These are phyloP conservation scores for Dasyurus viverrinus DNA, from an alignment of 2,113 vertebrate genomes.

Conservation along the genomic window DNA sequence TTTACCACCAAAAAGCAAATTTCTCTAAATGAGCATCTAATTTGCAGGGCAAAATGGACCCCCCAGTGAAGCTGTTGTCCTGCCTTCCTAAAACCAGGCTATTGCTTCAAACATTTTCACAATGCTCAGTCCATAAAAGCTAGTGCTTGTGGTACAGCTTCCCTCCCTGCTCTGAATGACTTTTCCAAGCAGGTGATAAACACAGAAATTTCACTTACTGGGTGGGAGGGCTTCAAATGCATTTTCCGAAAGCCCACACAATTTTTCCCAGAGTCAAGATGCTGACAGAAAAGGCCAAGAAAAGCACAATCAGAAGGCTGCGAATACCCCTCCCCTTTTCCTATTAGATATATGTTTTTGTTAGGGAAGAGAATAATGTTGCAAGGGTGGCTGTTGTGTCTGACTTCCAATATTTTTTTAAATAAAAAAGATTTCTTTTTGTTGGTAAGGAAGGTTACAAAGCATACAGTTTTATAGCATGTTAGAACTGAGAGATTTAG, in stretches of 20 bases:
- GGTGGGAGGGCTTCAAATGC: neutral
- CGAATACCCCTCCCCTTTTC: too few relatives aligned
- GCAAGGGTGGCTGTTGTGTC: neutral
- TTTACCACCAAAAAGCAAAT: conserved; percentile 27
- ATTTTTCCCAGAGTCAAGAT: neutral
- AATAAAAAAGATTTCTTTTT: neutral
- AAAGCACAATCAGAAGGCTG: neutral
- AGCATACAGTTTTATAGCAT: neutral
- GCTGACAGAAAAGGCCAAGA: neutral
- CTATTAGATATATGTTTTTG: neutral
- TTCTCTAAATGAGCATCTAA: conserved; percentile 1
- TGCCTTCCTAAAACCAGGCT: conserved; percentile 16
- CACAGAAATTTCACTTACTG: conserved; percentile 31
- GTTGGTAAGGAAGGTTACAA: neutral
- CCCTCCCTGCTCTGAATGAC: neutral
- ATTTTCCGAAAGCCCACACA: conserved; percentile 17
- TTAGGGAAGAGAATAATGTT: neutral
- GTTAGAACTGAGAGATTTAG: neutral
- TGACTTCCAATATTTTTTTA: neutral
- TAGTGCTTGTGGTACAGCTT: conserved; percentile 10
- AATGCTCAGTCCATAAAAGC: neutral
- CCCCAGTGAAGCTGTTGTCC: neutral
- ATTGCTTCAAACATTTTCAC: conserved; percentile 9
- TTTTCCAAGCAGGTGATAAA: conserved; percentile 17
- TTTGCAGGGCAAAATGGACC: neutral